Evolutionary conservation across 2,113 vertebrate genomes (phyloP), one percentile per base, ranked within the genome.

Genomic region (Aptenodytes patagonicus): DNA sequence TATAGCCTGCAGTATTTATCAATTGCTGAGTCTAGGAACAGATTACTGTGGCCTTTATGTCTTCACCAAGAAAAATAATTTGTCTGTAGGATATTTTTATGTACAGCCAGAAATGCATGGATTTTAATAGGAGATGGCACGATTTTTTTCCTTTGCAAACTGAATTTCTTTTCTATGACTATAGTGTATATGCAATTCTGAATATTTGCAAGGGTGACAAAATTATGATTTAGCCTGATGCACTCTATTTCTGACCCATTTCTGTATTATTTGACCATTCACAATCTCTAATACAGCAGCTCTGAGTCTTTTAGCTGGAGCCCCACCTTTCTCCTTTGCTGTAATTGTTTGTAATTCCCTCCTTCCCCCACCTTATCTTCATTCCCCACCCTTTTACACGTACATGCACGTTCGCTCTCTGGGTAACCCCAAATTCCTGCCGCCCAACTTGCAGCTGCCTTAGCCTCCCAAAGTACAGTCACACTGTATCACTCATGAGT

Each of bases 401-500:
- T 93, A 61, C 40, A 44, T 40, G 36, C 49, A 87, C 1, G 20
- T 91, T 72, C 25, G 2, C 42, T 80, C 6, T 3, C 76, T 73
- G 76, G 55, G 73, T 77, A 95, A 75, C 76, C 69, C 83, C 84
- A 68, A 20, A 91, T 91, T 96, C 73, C 73, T 77, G 88, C 58
- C 77, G 44, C 75, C 75, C 78, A 57, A 11, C 40, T 80, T 75
- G 31, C 61, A 84, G 80, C 55, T 83, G 64, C 51, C 52, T 71
- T 44, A 71, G 40, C 34, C 62, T 83, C 66, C 78, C 7, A 0
- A 77, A 94, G 42, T 51, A 62, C 0, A 70, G 25, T 40, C 40
- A 29, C 32, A 14, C 52, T 49, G 21, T 75, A 44, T 58, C 70
- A 46, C 19, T 88, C 31, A 3, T n/a, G 49, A 78, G 31, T 49